A percentile compares a stretch with the other conserved stretches of the same genome.
These are phyloP conservation scores for Chloroclysta siterata DNA, from an alignment of 2,888 invertebrate genomes.

Conservation along the genomic window DNA sequence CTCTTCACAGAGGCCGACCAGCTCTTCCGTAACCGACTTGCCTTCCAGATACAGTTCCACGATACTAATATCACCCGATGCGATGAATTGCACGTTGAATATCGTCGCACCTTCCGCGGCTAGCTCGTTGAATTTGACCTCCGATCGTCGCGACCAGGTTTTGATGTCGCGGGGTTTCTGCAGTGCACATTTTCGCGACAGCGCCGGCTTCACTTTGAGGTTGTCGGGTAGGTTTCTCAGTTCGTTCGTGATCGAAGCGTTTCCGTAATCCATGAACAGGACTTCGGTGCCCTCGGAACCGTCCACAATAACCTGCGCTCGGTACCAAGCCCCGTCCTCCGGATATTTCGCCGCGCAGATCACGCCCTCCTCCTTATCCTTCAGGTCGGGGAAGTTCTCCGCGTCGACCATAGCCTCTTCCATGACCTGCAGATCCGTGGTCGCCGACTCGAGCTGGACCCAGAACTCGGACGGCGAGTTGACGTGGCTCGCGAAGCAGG, in stretches of 20 bases:
- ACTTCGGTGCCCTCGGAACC: conserved; percentile 86
- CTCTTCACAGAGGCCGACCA: conserved; percentile 82
- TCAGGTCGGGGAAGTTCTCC: conserved; percentile 80
- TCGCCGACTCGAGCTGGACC: conserved; percentile 89
- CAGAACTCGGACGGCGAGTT: conserved; percentile 91
- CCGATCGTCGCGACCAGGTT: conserved; percentile 88
- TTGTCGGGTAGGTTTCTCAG: conserved; percentile 86
- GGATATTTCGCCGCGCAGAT: conserved; percentile 88
- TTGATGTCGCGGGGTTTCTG: conserved; percentile 84
- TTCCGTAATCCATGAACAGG: conserved; percentile 89
- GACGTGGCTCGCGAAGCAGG: conserved; percentile 90
- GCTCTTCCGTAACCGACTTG: conserved; percentile 86
- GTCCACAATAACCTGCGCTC: conserved; percentile 86
- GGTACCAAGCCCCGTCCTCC: conserved; percentile 88
- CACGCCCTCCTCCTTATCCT: conserved; percentile 75
- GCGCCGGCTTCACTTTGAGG: conserved; percentile 83
- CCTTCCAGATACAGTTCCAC: conserved; percentile 87
- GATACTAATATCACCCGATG: conserved; percentile 87
- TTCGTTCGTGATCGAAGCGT: conserved; percentile 84
- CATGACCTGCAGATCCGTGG: conserved; percentile 84
- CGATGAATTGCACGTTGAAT: conserved; percentile 88
- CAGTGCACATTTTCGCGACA: conserved; percentile 87
- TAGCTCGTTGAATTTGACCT: conserved; percentile 87
- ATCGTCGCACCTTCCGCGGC: conserved; percentile 89
- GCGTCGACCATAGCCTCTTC: conserved; percentile 84